These are phyloP conservation scores for Agrilus cyanescens DNA, from an alignment of 2,888 invertebrate genomes.

Conservation along the genomic window DNA sequence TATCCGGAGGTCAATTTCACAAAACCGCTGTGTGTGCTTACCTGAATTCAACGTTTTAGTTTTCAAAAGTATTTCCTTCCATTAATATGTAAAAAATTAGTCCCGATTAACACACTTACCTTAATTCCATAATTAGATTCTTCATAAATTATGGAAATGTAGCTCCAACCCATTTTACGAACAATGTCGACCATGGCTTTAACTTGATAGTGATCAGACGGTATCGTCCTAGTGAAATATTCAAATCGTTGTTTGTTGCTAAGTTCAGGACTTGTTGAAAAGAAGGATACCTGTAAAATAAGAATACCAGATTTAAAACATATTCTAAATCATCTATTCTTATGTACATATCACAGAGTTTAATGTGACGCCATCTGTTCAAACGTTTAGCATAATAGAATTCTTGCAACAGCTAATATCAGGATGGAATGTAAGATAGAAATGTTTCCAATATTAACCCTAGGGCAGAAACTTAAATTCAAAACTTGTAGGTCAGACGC, in stretches of 20 bases:
- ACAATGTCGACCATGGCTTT: slow-evolving; percentile 93
- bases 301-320: slow-evolving; percentile 1
- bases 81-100: neutral
- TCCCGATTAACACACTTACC: slow-evolving; percentile 40
- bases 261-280: slow-evolving; percentile 87
- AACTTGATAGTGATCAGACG: slow-evolving; percentile 88
- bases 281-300: slow-evolving; percentile 75
- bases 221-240: slow-evolving; percentile 88
- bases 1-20: too few species aligned
- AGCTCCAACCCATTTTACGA: slow-evolving; percentile 77
- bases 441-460: too few species aligned
- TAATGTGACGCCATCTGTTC: too few species aligned
- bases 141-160: slow-evolving; percentile 90
- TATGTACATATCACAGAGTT: neutral
- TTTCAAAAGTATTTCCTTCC: neutral
- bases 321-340: neutral
- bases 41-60: too few species aligned
- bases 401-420: too few species aligned
- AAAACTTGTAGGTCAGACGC: too few species aligned
- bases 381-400: too few species aligned
- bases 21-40: too few species aligned
- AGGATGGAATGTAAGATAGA: too few species aligned
- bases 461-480: too few species aligned
- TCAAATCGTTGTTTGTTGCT: slow-evolving; percentile 92
- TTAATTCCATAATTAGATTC: slow-evolving; percentile 94